Percentiles rank a stretch among this genome's conserved stretches.
Evolutionary conservation across 2,888 invertebrate genomes (phyloP).

Genomic region (Agonopterix alstromeriana): DNA sequence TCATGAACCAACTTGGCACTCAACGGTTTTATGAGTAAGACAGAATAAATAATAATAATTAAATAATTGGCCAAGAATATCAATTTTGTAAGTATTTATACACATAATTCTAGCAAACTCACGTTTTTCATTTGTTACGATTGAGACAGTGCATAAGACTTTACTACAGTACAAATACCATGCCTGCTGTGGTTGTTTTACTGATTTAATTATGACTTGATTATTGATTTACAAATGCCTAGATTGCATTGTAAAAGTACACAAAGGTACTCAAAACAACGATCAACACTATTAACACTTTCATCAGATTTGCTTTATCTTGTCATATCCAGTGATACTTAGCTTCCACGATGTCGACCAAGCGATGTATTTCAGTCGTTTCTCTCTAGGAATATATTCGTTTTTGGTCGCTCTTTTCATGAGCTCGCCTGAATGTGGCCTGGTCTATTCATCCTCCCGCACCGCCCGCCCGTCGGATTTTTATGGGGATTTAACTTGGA

Average conservation of each 20-base stretch:
- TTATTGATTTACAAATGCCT: slow-evolving; percentile 34
- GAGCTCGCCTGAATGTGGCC: slow-evolving; percentile 60
- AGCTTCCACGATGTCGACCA: slow-evolving; percentile 22
- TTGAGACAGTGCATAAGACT: too few relatives aligned
- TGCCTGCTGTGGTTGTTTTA: too few relatives aligned
- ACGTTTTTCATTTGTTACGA: too few relatives aligned
- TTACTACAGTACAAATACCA: too few relatives aligned
- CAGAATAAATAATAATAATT: too few relatives aligned
- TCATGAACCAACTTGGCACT: too few relatives aligned
- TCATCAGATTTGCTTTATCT: not conserved
- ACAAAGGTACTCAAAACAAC: slow-evolving; percentile 29
- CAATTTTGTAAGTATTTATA: too few relatives aligned
- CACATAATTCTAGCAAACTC: too few relatives aligned
- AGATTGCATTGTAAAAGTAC: slow-evolving; percentile 32
- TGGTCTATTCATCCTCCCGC: slow-evolving; percentile 61
- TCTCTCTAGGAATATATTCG: slow-evolving; percentile 60
- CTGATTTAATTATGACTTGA: too few relatives aligned
- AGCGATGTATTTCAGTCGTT: slow-evolving; percentile 62
- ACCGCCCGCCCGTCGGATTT: slow-evolving; percentile 49
- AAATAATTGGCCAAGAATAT: too few relatives aligned
- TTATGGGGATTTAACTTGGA: slow-evolving; percentile 62
- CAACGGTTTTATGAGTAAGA: too few relatives aligned
- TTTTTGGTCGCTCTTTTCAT: slow-evolving; percentile 68
- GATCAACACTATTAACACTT: slow-evolving; percentile 5
- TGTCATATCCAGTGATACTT: not conserved